phyloP scores from a whole-genome alignment of 1,140 invertebrate genomes.

The Anoplophora glabripennis region DNA sequence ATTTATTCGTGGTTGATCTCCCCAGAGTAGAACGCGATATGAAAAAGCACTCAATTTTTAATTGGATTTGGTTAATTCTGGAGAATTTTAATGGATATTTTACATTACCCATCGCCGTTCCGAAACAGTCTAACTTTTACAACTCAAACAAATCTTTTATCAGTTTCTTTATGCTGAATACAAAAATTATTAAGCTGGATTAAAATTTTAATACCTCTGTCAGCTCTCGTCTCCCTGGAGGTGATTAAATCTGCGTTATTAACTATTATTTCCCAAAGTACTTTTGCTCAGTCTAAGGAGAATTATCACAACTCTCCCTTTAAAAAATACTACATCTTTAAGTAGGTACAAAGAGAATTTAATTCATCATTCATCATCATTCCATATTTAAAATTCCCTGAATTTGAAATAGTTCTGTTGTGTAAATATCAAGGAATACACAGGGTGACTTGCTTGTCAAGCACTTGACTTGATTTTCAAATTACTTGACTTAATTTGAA shows the following conservation, averaged over 20 bases:
- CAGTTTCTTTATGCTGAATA: slow-evolving; percentile 33
- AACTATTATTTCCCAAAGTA: too few species aligned
- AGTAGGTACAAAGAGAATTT: too few species aligned
- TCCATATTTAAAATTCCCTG: too few species aligned
- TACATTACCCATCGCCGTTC: slow-evolving; percentile 43
- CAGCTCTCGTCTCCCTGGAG: slow-evolving; percentile 27
- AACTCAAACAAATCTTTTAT: slow-evolving; percentile 40
- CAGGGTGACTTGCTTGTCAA: too few species aligned
- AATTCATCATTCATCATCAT: too few species aligned
- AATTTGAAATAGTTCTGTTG: too few species aligned
- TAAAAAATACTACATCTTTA: too few species aligned
- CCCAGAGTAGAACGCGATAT: slow-evolving; percentile 30
- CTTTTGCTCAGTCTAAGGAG: too few species aligned
- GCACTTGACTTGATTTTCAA: too few species aligned
- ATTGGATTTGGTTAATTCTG: slow-evolving; percentile 51
- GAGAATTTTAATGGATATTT: slow-evolving; percentile 51
- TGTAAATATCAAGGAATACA: too few species aligned
- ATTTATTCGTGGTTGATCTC: slow-evolving; percentile 4
- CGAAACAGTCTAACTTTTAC: slow-evolving; percentile 25
- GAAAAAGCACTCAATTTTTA: slow-evolving; percentile 52
- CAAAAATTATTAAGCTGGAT: slow-evolving; percentile 38
- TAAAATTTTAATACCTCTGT: slow-evolving; percentile 37
- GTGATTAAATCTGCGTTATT: slow-evolving; percentile 28
- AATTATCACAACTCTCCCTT: neutral
- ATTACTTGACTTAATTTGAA: too few species aligned